A percentile compares a stretch with the other conserved stretches of the same genome.
Evolutionary conservation across 2,888 invertebrate species (phyloP).

Genomic region (Drosophila setosimentum): DNA sequence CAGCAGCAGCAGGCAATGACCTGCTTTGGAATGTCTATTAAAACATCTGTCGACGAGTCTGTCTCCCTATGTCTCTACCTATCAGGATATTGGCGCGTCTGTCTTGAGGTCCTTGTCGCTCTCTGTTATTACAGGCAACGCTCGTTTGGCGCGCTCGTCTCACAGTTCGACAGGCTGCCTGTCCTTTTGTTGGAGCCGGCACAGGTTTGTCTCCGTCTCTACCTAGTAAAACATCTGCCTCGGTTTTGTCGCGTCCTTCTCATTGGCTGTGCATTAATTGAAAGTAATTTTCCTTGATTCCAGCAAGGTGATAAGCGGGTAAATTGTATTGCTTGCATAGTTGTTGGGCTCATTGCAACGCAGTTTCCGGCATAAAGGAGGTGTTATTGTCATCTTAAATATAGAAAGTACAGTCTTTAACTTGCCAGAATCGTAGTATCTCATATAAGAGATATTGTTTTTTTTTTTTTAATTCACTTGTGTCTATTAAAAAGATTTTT

Average conservation of each 20-base stretch:
- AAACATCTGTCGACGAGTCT: constrained; percentile 66
- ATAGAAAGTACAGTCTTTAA: constrained; percentile 40
- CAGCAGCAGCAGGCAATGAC: constrained; percentile 69
- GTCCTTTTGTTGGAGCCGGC: constrained; percentile 55
- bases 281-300: constrained; percentile 68
- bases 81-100: constrained; percentile 59
- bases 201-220: constrained; percentile 60
- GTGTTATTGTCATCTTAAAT: constrained; percentile 12
- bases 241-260: constrained; percentile 52
- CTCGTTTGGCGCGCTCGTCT: constrained; percentile 60
- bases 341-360: constrained; percentile 39
- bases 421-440: neutral
- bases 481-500: constrained; percentile 17
- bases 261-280: constrained; percentile 67
- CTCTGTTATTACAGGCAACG: constrained; percentile 62
- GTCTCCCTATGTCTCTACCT: constrained; percentile 4
- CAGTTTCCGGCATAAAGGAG: constrained; percentile 53
- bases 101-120: constrained; percentile 21
- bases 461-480: constrained; percentile 4
- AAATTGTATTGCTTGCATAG: constrained; percentile 31
- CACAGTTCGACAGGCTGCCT: constrained; percentile 41
- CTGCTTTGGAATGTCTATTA: constrained; percentile 65
- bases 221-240: constrained; percentile 67
- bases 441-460: neutral
- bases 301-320: constrained; percentile 58